Evolutionary conservation across 2,888 invertebrate genomes (phyloP).

Genomic region (Drosophila quasianomalipes): DNA sequence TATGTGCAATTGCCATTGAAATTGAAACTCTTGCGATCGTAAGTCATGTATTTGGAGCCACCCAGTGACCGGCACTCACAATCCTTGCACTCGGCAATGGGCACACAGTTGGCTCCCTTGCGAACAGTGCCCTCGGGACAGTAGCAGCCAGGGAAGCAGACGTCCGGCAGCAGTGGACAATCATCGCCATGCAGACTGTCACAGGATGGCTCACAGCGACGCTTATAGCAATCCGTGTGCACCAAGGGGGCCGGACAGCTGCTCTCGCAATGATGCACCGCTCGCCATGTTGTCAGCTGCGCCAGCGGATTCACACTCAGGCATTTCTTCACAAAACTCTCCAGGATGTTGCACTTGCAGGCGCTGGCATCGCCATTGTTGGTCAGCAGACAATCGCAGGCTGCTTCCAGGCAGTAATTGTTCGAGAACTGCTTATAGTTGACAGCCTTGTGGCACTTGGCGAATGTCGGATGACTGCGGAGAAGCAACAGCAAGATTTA

Average conservation of each 20-base stretch:
- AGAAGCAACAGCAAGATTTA: background rate
- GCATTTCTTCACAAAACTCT: conserved; percentile 91
- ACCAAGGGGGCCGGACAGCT: conserved; percentile 91
- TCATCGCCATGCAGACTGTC: conserved; percentile 87
- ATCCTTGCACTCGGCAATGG: conserved; percentile 90
- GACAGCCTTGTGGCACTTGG: conserved; percentile 88
- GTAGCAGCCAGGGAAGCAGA: conserved; percentile 94
- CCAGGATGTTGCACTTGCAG: conserved; percentile 90
- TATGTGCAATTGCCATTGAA: conserved; percentile 95
- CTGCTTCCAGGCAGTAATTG: conserved; percentile 90
- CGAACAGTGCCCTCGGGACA: conserved; percentile 91
- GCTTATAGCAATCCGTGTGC: conserved; percentile 93
- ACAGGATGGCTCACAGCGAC: conserved; percentile 92
- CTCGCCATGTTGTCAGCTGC: conserved; percentile 90
- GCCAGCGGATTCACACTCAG: conserved; percentile 88
- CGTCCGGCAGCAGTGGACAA: conserved; percentile 89
- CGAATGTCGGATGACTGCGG: conserved; percentile 88
- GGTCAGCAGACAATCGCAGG: conserved; percentile 90
- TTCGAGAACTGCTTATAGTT: conserved; percentile 90
- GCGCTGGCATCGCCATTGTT: conserved; percentile 85
- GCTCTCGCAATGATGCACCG: conserved; percentile 90
- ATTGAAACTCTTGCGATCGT: conserved; percentile 92
- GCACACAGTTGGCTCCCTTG: conserved; percentile 89
- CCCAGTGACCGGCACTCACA: conserved; percentile 92
- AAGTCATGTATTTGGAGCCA: conserved; percentile 92